phyloP scores from a whole-genome alignment of 2,113 vertebrate genomes.

The Dolichotis patagonum region DNA sequence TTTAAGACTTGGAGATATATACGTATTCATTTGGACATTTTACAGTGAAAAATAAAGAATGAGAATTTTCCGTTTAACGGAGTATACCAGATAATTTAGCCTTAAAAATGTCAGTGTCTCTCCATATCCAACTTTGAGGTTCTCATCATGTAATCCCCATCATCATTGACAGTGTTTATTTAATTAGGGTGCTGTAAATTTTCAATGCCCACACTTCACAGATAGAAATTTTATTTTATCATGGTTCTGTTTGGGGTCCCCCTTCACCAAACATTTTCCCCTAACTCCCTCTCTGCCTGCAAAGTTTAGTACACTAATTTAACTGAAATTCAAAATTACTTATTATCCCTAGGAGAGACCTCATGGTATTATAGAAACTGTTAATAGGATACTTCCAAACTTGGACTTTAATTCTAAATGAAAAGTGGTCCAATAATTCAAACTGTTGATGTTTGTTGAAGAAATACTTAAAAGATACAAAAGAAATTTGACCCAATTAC shows the following conservation, averaged over 20 bases:
- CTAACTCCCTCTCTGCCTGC: neutral
- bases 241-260: neutral
- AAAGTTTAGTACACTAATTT: neutral
- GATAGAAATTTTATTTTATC: neutral
- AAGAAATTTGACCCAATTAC: neutral
- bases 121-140: neutral
- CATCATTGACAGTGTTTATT: neutral
- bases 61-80: neutral
- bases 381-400: neutral
- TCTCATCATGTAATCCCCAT: neutral
- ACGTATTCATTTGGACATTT: constrained; percentile 14
- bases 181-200: neutral
- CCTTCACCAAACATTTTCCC: neutral
- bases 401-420: neutral
- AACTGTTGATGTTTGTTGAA: neutral
- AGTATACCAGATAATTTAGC: constrained; percentile 24
- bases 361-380: neutral
- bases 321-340: neutral
- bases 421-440: neutral
- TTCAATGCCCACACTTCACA: neutral
- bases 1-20: neutral
- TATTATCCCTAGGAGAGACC: neutral
- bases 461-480: constrained; percentile 13
- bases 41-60: neutral
- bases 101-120: neutral